phyloP scores from a whole-genome alignment of 2,888 invertebrate species.

The Nezara viridula region DNA sequence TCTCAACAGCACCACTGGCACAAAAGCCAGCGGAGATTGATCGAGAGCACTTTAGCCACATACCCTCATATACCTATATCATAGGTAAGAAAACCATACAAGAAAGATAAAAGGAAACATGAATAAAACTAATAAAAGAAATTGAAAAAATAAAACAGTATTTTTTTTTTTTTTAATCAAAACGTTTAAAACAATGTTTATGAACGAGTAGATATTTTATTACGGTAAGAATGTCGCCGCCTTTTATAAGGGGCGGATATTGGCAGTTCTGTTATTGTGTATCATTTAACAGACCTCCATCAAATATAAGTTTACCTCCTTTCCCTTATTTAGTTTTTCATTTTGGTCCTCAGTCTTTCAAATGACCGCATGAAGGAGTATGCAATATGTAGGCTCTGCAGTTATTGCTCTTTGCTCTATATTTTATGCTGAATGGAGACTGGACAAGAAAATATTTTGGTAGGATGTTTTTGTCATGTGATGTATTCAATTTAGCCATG shows the following conservation, averaged over 20 bases:
- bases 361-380: not conserved
- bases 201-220: not conserved
- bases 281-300: not conserved
- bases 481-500: too few relatives aligned
- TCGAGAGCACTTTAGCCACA: too few relatives aligned
- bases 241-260: not conserved
- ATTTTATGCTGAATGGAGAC: not conserved
- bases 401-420: not conserved
- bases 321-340: not conserved
- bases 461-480: not conserved
- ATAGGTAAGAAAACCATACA: not conserved
- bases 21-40: too few relatives aligned
- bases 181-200: not conserved
- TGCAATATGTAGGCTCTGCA: not conserved
- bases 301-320: not conserved
- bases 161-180: not conserved
- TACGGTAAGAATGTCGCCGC: not conserved
- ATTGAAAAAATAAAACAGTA: not conserved
- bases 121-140: not conserved
- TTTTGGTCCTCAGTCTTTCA: not conserved
- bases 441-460: not conserved
- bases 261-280: not conserved
- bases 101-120: not conserved
- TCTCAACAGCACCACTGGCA: too few relatives aligned
- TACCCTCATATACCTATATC: too few relatives aligned